A percentile compares a stretch with the other conserved stretches of the same genome.
Conservation (phyloP, 2,888 invertebrate species). For the Morinoia aosen region DNA sequence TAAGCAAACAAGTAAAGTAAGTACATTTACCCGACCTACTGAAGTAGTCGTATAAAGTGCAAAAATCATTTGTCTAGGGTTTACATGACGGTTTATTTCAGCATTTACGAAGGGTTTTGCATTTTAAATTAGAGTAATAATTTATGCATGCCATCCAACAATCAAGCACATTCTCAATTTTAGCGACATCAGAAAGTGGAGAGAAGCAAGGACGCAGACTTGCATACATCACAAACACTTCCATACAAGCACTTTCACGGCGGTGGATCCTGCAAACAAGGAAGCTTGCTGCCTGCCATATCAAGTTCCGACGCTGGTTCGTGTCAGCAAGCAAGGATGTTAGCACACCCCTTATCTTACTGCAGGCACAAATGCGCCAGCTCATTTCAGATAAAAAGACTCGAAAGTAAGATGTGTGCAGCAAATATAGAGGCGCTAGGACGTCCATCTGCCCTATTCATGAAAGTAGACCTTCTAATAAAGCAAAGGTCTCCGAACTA, state of each 20-base stretch:
- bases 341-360: background rate
- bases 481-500: background rate
- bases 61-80: background rate
- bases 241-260: background rate
- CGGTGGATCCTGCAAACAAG: slow-evolving; percentile 4
- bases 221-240: background rate
- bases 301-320: background rate
- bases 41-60: background rate
- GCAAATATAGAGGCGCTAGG: background rate
- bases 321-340: background rate
- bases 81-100: background rate
- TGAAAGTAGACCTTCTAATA: background rate
- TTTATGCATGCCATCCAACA: background rate
- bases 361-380: background rate
- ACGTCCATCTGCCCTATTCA: background rate
- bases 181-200: background rate
- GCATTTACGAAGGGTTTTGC: background rate
- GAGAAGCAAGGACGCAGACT: background rate
- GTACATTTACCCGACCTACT: background rate
- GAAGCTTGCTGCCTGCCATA: background rate
- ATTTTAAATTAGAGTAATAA: background rate
- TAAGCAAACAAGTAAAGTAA: background rate
- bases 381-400: background rate
- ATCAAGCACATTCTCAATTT: background rate
- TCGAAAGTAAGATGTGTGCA: background rate